Conservation (phyloP, 1,140 invertebrate genomes). For the Tenebrio molitor region DNA sequence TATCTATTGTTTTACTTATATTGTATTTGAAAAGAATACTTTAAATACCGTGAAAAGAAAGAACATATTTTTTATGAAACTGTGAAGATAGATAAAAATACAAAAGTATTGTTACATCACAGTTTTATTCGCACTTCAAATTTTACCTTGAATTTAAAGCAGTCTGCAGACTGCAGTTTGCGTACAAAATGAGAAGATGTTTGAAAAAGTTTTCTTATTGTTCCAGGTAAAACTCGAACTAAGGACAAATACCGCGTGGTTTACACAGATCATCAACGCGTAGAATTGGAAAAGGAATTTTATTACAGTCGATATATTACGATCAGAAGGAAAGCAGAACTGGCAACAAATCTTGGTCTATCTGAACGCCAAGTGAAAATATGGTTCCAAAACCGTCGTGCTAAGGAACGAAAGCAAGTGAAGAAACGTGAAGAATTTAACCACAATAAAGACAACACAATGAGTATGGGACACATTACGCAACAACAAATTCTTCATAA, state of each 20-base stretch:
- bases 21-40: too few relatives aligned
- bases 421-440: slow-evolving; percentile 55
- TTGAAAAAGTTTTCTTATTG: slow-evolving; percentile 4
- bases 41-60: too few relatives aligned
- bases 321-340: slow-evolving; percentile 92
- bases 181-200: too few relatives aligned
- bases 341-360: slow-evolving; percentile 84
- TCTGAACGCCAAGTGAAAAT: slow-evolving; percentile 92
- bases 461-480: slow-evolving; percentile 18
- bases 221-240: slow-evolving; percentile 95
- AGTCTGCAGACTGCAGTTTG: too few relatives aligned
- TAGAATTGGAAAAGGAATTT: slow-evolving; percentile 98
- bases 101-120: too few relatives aligned
- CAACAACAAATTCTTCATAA: slow-evolving; percentile 28
- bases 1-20: too few relatives aligned
- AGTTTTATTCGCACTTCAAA: too few relatives aligned
- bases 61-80: too few relatives aligned
- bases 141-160: too few relatives aligned
- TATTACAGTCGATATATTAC: slow-evolving; percentile 95
- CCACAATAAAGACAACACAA: slow-evolving; percentile 26
- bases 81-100: too few relatives aligned
- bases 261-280: slow-evolving; percentile 94
- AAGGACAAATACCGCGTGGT: slow-evolving; percentile 99
- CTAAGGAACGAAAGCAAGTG: slow-evolving; percentile 88
- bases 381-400: slow-evolving; percentile 90